A percentile compares a stretch with the other conserved stretches of the same genome.
These are phyloP conservation scores for Sebastes goodei DNA, from an alignment of 2,797 vertebrate species.

Conservation along the genomic window DNA sequence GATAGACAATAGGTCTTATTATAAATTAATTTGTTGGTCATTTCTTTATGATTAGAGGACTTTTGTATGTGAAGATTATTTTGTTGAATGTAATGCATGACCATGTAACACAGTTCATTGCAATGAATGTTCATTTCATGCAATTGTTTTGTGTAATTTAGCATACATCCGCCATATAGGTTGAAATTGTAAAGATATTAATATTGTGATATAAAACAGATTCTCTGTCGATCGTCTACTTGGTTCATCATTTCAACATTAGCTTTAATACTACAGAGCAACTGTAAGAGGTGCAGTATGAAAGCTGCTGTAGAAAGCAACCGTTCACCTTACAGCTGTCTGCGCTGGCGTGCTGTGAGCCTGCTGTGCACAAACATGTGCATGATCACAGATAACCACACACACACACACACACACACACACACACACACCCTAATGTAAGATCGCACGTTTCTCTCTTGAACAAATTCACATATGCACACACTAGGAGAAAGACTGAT, in stretches of 20 bases:
- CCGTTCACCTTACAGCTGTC: conserved; percentile 44
- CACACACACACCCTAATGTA: neutral
- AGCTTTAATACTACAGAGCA: neutral
- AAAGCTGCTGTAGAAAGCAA: conserved; percentile 4
- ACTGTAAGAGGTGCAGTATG: neutral
- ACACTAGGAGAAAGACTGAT: neutral
- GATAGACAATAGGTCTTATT: neutral
- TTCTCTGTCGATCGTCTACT: neutral
- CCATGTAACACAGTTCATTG: neutral
- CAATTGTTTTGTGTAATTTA: neutral
- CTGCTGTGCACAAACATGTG: conserved; percentile 32
- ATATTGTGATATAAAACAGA: neutral
- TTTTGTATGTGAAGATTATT: neutral
- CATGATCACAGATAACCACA: neutral
- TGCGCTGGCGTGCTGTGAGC: neutral
- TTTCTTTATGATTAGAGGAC: neutral
- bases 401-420: neutral
- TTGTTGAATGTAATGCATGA: neutral
- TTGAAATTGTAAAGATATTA: neutral
- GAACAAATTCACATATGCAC: neutral
- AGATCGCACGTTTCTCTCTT: neutral
- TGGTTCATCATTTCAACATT: neutral
- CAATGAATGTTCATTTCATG: neutral
- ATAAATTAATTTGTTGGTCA: neutral
- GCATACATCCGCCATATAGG: neutral